These are phyloP conservation scores for Agrochola lota DNA, from an alignment of 2,888 invertebrate species.

Conservation along the genomic window DNA sequence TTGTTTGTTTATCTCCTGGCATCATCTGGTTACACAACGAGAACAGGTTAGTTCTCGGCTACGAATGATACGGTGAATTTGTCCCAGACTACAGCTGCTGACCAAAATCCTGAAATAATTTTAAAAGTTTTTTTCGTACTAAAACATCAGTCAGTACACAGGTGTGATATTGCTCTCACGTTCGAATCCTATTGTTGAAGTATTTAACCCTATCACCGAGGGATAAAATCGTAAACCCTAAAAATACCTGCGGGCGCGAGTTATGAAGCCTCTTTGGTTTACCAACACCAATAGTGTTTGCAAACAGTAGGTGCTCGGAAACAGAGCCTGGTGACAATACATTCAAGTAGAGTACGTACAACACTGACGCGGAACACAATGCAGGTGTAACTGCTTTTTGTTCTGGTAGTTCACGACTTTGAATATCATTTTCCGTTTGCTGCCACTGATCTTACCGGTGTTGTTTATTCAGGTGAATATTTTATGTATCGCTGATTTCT, in stretches of 20 bases:
- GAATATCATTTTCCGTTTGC: conserved; percentile 16
- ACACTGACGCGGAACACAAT: conserved; percentile 28
- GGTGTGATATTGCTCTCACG: not conserved
- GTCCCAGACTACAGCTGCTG: not conserved
- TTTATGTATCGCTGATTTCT: conserved; percentile 16
- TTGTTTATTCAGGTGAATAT: conserved; percentile 35
- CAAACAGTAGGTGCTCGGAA: conserved; percentile 18
- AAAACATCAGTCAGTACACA: not conserved
- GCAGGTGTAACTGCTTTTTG: conserved; percentile 31
- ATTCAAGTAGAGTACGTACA: not conserved
- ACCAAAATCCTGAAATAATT: not conserved
- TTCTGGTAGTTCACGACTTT: conserved; percentile 24
- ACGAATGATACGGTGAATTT: not conserved
- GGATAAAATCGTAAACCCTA: not conserved
- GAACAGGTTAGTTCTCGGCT: not conserved
- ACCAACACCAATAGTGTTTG: conserved; percentile 1
- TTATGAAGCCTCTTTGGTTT: conserved; percentile 5
- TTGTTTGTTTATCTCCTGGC: no score
- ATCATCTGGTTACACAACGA: not conserved
- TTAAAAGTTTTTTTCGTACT: not conserved
- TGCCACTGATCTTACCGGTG: conserved; percentile 21
- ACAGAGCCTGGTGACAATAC: conserved; percentile 8
- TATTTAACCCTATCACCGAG: no score
- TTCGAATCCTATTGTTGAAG: not conserved
- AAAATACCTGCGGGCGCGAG: not conserved